Percentiles rank a stretch among this genome's conserved stretches.
These are phyloP conservation scores for Pogonophryne albipinna DNA, from an alignment of 2,797 vertebrate species.

Conservation along the genomic window DNA sequence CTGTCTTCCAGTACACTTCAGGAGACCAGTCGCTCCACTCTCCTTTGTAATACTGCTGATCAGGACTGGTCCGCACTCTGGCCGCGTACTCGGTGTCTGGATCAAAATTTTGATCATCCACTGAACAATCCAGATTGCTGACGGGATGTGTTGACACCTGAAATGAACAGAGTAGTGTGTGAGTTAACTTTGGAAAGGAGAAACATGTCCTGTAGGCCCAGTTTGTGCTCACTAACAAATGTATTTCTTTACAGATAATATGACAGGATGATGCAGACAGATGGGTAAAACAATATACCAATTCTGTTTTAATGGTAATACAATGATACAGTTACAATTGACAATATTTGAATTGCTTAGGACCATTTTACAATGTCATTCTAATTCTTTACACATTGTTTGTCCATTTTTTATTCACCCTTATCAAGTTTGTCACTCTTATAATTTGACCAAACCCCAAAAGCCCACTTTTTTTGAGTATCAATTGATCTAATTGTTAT, in stretches of 20 bases:
- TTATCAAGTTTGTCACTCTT: background rate
- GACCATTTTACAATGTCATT: background rate
- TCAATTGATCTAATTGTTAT: too few species aligned
- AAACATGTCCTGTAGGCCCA: background rate
- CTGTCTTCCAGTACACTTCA: conserved; percentile 70
- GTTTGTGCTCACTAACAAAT: background rate
- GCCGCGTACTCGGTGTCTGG: conserved; percentile 60
- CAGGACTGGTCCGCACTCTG: conserved; percentile 73
- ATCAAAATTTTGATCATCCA: conserved; percentile 42
- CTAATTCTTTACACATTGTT: background rate
- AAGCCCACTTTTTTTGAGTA: background rate
- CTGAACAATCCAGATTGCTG: background rate
- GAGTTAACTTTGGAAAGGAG: background rate
- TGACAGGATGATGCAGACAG: background rate
- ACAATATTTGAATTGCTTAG: background rate
- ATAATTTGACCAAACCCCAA: background rate
- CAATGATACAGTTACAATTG: background rate
- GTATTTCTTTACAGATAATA: background rate
- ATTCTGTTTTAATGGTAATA: background rate
- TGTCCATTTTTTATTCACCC: background rate
- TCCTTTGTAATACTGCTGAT: conserved; percentile 27
- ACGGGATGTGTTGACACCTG: conserved; percentile 20
- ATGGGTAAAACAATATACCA: background rate
- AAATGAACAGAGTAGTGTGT: background rate
- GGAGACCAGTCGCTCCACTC: conserved; percentile 83